phyloP scores from a whole-genome alignment of 1,140 invertebrate genomes.

The Drosophila funebris region DNA sequence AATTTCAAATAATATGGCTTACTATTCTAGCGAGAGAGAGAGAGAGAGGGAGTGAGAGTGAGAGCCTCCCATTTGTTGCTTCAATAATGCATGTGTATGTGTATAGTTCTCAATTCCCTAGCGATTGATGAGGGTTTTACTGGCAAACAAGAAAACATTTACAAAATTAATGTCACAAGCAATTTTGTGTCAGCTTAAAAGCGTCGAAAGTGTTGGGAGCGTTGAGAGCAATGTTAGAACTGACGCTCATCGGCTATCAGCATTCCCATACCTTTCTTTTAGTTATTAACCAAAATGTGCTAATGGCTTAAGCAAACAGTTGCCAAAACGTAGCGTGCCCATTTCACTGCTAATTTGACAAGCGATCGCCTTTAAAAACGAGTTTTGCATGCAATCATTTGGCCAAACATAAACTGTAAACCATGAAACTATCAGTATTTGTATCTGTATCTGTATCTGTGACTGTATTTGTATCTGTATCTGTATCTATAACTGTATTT shows the following conservation, averaged over 20 bases:
- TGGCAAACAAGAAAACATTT: constrained; percentile 45
- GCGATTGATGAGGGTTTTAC: constrained; percentile 60
- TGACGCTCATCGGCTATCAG: background rate
- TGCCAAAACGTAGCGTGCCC: constrained; percentile 23
- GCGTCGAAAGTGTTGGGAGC: background rate
- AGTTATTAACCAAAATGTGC: constrained; percentile 28
- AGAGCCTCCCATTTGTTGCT: constrained; percentile 66
- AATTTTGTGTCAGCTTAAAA: constrained; percentile 52
- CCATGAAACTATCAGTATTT: constrained; percentile 14
- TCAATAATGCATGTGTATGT: constrained; percentile 69
- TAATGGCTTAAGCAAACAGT: constrained; percentile 33
- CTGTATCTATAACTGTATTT: background rate
- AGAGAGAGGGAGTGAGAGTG: background rate
- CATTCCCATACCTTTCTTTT: background rate
- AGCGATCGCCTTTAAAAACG: constrained; percentile 16
- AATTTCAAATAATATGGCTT: constrained; percentile 75
- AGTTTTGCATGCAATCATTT: constrained; percentile 39
- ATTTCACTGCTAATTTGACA: constrained; percentile 51
- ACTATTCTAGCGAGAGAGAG: constrained; percentile 29
- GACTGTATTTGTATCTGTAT: background rate
- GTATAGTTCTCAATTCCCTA: constrained; percentile 57
- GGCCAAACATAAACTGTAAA: constrained; percentile 34
- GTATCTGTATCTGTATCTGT: background rate
- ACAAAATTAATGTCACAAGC: constrained; percentile 66
- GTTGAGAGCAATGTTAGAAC: background rate